Evolutionary conservation across 2,797 vertebrate genomes (phyloP).

Genomic region (Catharus ustulatus): DNA sequence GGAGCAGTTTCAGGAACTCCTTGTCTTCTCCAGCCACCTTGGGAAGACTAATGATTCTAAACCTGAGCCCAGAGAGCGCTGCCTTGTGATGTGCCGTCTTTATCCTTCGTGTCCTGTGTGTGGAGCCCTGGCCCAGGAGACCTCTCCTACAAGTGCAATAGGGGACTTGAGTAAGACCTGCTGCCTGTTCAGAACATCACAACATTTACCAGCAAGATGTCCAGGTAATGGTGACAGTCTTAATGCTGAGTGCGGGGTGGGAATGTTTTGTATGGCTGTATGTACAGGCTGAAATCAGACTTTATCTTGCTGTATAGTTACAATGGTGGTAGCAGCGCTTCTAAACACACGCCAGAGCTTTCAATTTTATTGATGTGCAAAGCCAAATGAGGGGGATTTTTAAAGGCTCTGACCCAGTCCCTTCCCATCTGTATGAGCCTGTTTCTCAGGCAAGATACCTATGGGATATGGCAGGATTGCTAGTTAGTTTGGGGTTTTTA

Average conservation of each 20-base stretch:
- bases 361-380: neutral
- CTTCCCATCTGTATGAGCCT: neutral
- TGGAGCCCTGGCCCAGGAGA: neutral
- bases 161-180: neutral
- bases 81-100: neutral
- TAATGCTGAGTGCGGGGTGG: neutral
- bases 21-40: neutral
- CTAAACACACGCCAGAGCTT: neutral
- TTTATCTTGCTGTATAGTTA: neutral
- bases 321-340: neutral
- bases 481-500: neutral
- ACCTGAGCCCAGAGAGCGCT: rapidly evolving
- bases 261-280: neutral
- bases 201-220: neutral
- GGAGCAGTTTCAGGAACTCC: neutral
- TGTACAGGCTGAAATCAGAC: neutral
- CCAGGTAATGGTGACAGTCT: neutral
- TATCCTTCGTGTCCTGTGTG: rapidly evolving
- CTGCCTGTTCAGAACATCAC: neutral
- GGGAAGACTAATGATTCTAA: neutral
- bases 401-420: neutral
- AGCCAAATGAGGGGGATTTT: neutral
- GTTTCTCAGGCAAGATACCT: neutral
- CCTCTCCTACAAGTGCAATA: neutral
- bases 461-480: neutral